phyloP scores from a whole-genome alignment of 2,797 vertebrate genomes.

The Gymnoscopelus microlampas region DNA sequence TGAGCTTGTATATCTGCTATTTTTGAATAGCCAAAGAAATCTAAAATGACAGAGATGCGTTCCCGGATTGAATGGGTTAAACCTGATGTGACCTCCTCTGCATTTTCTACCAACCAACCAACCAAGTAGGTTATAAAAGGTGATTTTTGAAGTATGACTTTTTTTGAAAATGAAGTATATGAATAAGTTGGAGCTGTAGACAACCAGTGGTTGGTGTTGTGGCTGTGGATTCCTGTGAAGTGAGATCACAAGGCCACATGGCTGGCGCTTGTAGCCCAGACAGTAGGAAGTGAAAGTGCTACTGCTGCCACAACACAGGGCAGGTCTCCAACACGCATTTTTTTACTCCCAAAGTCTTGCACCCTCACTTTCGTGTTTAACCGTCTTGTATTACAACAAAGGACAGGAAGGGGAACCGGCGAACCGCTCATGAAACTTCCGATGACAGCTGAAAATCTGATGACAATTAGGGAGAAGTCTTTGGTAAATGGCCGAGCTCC shows the following conservation, averaged over 20 bases:
- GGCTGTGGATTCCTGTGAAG: conserved; percentile 42
- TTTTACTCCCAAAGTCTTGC: conserved; percentile 51
- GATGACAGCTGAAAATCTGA: too few species aligned
- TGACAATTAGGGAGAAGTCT: too few species aligned
- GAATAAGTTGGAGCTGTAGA: not conserved
- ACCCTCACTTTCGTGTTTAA: conserved; percentile 54
- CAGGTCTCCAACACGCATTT: conserved; percentile 44
- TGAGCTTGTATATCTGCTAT: too few species aligned
- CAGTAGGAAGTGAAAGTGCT: conserved; percentile 81
- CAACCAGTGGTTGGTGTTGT: conserved; percentile 41
- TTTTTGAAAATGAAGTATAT: conserved; percentile 22
- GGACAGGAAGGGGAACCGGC: too few species aligned
- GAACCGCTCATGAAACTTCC: too few species aligned
- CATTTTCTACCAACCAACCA: conserved; percentile 41
- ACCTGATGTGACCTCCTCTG: conserved; percentile 54
- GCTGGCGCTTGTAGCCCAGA: conserved; percentile 64
- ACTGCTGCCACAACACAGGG: conserved; percentile 73
- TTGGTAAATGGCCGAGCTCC: too few species aligned
- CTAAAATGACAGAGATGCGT: too few species aligned
- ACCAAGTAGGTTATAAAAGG: conserved; percentile 28
- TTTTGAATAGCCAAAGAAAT: too few species aligned
- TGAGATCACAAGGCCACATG: conserved; percentile 62
- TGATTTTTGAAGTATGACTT: not conserved
- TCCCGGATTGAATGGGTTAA: not conserved
- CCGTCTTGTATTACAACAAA: too few species aligned